Evolutionary conservation across 2,888 invertebrate species (phyloP).

Genomic region (Mimas tiliae): DNA sequence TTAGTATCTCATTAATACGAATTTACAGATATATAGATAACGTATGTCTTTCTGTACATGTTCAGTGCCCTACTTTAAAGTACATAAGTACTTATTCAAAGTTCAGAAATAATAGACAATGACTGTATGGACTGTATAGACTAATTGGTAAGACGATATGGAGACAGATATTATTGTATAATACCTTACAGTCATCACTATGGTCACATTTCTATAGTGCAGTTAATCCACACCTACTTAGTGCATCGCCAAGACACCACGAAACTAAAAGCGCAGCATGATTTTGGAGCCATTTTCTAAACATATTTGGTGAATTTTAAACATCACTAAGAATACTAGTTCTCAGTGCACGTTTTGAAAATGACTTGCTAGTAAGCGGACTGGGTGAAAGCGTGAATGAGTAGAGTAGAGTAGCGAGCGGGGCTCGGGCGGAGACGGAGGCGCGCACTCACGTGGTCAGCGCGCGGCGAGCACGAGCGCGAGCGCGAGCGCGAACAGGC

Average conservation of each 20-base stretch:
- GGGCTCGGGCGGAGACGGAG: slow-evolving; percentile 34
- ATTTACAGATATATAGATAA: neutral
- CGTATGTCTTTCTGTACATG: too few species aligned
- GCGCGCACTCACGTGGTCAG: slow-evolving; percentile 77
- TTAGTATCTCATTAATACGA: too few species aligned
- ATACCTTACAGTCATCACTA: too few species aligned
- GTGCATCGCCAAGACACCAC: slow-evolving; percentile 13
- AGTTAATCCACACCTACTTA: neutral
- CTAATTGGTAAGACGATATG: neutral
- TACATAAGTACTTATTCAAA: too few species aligned
- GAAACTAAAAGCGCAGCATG: slow-evolving; percentile 9
- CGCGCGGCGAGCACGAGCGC: slow-evolving; percentile 74
- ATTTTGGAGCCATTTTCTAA: slow-evolving; percentile 14
- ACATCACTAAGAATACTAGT: neutral
- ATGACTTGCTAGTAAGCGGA: neutral
- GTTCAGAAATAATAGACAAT: too few species aligned
- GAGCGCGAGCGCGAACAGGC: slow-evolving; percentile 71
- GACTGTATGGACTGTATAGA: too few species aligned
- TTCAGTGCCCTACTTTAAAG: neutral
- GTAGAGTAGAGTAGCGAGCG: slow-evolving; percentile 2
- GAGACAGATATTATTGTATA: too few species aligned
- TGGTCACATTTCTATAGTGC: neutral
- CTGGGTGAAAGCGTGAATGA: slow-evolving; percentile 18
- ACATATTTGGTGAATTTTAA: neutral
- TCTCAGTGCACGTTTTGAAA: neutral